A percentile compares a stretch with the other conserved stretches of the same genome.
These are phyloP conservation scores for Potamarius usumacintae DNA, from an alignment of 2,113 vertebrate genomes.

Conservation along the genomic window DNA sequence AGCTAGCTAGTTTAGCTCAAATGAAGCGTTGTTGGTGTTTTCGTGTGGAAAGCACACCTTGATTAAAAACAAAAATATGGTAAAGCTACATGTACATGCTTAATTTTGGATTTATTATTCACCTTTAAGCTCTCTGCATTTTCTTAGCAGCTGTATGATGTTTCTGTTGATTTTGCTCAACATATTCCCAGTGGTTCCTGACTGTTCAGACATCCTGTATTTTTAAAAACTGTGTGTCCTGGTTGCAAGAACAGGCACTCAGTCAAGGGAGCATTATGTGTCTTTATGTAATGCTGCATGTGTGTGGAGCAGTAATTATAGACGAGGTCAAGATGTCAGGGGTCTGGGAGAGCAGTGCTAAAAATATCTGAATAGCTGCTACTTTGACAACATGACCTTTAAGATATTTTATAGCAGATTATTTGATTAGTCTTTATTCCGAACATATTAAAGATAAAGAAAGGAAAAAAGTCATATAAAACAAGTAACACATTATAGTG, in stretches of 20 bases:
- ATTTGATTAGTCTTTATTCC: too few species aligned
- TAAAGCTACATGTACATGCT: not conserved
- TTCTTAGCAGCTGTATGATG: not conserved
- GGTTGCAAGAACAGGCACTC: not conserved
- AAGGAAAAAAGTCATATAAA: too few species aligned
- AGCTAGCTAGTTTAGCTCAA: not conserved
- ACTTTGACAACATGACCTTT: not conserved
- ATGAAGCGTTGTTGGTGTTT: not conserved
- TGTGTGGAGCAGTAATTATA: not conserved
- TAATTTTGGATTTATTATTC: not conserved
- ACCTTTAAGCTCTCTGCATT: not conserved
- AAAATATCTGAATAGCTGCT: slow-evolving; percentile 27
- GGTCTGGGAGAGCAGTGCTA: slow-evolving; percentile 17
- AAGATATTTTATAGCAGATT: too few species aligned
- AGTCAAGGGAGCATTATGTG: too few species aligned
- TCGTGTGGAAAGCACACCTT: not conserved
- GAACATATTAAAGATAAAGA: too few species aligned
- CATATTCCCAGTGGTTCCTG: not conserved
- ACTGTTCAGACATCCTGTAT: not conserved
- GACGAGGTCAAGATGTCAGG: slow-evolving; percentile 20
- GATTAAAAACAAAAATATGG: too few species aligned
- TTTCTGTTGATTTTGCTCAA: not conserved
- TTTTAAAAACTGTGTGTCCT: not conserved
- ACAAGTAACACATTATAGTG: too few species aligned
- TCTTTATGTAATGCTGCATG: not conserved